Conservation (phyloP, 2,888 invertebrate genomes). For the Phaedon cochleariae region DNA sequence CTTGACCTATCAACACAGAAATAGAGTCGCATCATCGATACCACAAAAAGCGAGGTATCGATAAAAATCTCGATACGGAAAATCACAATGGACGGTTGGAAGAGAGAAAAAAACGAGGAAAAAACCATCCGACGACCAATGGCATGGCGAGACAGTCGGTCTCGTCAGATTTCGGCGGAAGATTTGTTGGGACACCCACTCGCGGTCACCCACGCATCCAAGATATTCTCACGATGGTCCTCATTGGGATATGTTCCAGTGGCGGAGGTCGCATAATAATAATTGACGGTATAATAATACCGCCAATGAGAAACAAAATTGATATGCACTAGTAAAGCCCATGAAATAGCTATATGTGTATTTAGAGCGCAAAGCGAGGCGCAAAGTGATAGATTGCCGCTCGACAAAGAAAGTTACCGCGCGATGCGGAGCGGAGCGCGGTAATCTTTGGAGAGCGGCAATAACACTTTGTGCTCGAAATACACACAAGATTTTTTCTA, state of each 20-base stretch:
- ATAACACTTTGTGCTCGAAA: no score
- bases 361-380: no score
- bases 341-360: no score
- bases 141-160: constrained; percentile 22
- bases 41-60: neutral
- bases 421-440: no score
- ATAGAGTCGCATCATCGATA: neutral
- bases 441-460: no score
- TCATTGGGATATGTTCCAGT: constrained; percentile 16
- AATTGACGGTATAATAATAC: no score
- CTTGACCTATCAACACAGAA: neutral
- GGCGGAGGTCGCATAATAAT: neutral
- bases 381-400: no score
- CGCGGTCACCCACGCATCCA: constrained; percentile 43
- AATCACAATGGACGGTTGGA: neutral
- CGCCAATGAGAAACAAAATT: no score
- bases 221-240: constrained; percentile 50
- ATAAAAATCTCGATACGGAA: neutral
- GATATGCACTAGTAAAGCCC: no score
- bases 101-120: neutral
- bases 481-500: no score
- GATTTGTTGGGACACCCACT: constrained; percentile 43
- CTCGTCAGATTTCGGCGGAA: constrained; percentile 33
- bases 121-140: neutral
- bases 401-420: no score